Conservation (phyloP, 2,113 vertebrate species). For the Paraplagusia blochii region DNA sequence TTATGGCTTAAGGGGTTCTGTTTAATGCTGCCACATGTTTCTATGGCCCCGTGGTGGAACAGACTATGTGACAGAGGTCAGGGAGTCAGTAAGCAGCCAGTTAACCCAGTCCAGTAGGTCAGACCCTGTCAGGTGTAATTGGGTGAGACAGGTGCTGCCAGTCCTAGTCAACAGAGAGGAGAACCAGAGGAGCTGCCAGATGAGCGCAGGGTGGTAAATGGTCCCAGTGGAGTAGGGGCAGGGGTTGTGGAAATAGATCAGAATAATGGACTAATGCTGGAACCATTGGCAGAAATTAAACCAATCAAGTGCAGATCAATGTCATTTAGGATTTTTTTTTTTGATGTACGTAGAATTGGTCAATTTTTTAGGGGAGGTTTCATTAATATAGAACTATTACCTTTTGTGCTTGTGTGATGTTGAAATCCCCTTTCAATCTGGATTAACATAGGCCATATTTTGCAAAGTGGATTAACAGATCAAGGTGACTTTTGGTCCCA, state of each 20-base stretch:
- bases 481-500: too few relatives aligned
- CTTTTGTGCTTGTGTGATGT: too few relatives aligned
- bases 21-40: constrained; percentile 26
- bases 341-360: too few relatives aligned
- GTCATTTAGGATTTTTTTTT: too few relatives aligned
- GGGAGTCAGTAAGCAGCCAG: constrained; percentile 43
- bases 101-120: constrained; percentile 55
- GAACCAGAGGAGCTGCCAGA: constrained; percentile 65
- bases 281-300: constrained; percentile 32
- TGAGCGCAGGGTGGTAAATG: constrained; percentile 56
- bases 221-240: constrained; percentile 53
- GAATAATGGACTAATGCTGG: constrained; percentile 41
- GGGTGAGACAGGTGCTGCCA: constrained; percentile 65
- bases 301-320: too few relatives aligned
- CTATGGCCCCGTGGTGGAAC: constrained; percentile 24
- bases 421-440: too few relatives aligned
- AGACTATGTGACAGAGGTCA: constrained; percentile 54
- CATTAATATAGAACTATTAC: too few relatives aligned
- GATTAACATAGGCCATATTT: too few relatives aligned
- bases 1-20: not conserved
- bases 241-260: constrained; percentile 46
- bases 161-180: constrained; percentile 64
- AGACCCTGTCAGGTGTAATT: constrained; percentile 68
- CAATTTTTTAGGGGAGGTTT: too few relatives aligned
- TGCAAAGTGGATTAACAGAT: too few relatives aligned